Base-by-base conservation (phyloP, 2,797 vertebrate species). In the Xenopus petersii region DNA sequence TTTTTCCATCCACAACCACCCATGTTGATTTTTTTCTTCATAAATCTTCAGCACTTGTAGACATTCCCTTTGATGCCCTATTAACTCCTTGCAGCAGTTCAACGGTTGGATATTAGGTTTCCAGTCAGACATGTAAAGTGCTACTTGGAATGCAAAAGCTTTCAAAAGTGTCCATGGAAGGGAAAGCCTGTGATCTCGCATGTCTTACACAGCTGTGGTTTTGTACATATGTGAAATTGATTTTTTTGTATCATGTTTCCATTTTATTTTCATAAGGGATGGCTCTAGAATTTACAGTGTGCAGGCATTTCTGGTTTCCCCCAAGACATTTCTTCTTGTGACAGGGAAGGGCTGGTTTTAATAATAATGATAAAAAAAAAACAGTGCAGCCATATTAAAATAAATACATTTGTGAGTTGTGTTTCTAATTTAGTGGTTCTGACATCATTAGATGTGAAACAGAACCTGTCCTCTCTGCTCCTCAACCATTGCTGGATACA, bases 261-360 rank as follows among this genome's bases (percentile, higher is more conserved):
- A 26, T 42, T 69, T 58, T 69, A 67, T 47, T 24, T 26, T 13
- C 24, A 66, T 9, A 66, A 64, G n/a, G 63, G n/a, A 47, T 36
- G 16, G 30, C 30, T 64, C 16, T 12, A 46, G 6, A 15, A n/a
- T 64, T 64, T n/a, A 17, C 10, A 7, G 7, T 47, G 16, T 63
- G 61, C 26, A 36, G 61, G 24, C 15, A 63, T 11, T 16, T 10
- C 63, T 15, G 2, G 11, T 66, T 48, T 56, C 15, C 55, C 36
- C 36, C 8, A 42, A 42, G 36, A 42, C 36, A 4, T 42, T 12
- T 15, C 49, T 12, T 12, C 49, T 12, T 51, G 49, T 15, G 11
- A 12, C 49, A 51, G 11, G 12, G 49, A 51, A 51, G 49, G 11
- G 9, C 49, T 51, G 49, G 15, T 51, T 12, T 51, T 51, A 51